Conservation (phyloP, 1,140 invertebrate genomes). For the Drosophila ficusphila region DNA sequence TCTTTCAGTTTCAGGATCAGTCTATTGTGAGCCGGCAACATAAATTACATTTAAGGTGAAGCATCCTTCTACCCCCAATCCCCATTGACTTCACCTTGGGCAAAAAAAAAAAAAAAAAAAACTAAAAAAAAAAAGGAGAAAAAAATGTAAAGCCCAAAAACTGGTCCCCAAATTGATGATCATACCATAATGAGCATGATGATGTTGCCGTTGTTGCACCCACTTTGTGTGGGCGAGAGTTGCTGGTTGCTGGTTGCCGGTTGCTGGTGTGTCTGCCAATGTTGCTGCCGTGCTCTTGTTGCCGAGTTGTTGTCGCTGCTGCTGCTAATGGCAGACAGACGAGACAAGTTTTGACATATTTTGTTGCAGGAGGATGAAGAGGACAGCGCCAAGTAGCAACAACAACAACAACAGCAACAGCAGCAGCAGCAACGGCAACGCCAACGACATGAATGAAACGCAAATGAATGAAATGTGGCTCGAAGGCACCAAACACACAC, state of each 20-base stretch:
- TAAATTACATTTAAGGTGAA: slow-evolving; percentile 80
- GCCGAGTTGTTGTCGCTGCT: slow-evolving; percentile 17
- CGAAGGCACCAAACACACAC: slow-evolving; percentile 16
- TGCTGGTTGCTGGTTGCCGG: no score
- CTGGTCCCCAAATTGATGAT: slow-evolving; percentile 45
- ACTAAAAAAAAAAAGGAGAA: not conserved
- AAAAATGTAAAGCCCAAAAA: slow-evolving; percentile 27
- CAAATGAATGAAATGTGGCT: slow-evolving; percentile 73
- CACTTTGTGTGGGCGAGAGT: slow-evolving; percentile 65
- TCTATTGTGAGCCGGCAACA: slow-evolving; percentile 66
- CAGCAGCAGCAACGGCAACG: slow-evolving; percentile 13
- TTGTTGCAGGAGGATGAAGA: slow-evolving; percentile 48
- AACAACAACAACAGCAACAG: slow-evolving; percentile 38
- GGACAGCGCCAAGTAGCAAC: slow-evolving; percentile 12
- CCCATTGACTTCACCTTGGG: slow-evolving; percentile 60
- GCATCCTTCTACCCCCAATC: not conserved
- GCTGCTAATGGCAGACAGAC: slow-evolving; percentile 80
- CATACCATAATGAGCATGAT: slow-evolving; percentile 49
- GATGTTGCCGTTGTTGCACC: slow-evolving; percentile 58
- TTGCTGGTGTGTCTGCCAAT: slow-evolving; percentile 47
- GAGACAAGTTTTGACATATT: slow-evolving; percentile 82
- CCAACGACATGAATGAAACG: slow-evolving; percentile 73
- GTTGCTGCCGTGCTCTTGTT: slow-evolving; percentile 30
- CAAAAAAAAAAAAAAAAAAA: slow-evolving; percentile 26
- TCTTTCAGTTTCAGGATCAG: slow-evolving; percentile 35